Percentiles rank a stretch among this genome's conserved stretches.
Evolutionary conservation across 2,888 invertebrate species (phyloP).

Genomic region (Trachelus tabidus): DNA sequence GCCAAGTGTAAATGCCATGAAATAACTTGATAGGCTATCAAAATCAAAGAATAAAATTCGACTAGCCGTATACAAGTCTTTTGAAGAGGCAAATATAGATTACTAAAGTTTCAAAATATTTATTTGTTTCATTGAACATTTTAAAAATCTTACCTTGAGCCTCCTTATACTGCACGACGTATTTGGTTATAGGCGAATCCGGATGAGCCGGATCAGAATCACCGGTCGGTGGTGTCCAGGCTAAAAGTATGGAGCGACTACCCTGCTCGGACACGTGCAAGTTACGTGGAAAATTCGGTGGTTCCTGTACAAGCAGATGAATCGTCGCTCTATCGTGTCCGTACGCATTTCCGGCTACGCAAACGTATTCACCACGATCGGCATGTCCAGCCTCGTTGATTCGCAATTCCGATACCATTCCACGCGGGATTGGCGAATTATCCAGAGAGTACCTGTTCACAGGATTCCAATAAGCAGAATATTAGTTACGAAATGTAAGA

Average conservation of each 20-base stretch:
- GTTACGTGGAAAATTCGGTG: constrained; percentile 73
- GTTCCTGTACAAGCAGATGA: constrained; percentile 69
- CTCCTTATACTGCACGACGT: constrained; percentile 73
- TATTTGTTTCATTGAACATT: too few relatives aligned
- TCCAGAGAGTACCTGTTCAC: constrained; percentile 52
- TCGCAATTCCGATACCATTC: constrained; percentile 70
- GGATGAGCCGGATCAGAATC: constrained; percentile 65
- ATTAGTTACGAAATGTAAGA: too few relatives aligned
- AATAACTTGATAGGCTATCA: too few relatives aligned
- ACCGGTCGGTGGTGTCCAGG: constrained; percentile 69
- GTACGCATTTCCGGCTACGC: constrained; percentile 73
- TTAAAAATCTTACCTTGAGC: constrained; percentile 64
- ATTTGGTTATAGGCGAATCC: constrained; percentile 69
- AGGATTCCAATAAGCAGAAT: too few relatives aligned
- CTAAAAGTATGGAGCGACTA: constrained; percentile 70
- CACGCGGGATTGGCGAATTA: constrained; percentile 62
- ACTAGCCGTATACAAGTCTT: too few relatives aligned
- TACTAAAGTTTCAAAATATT: too few relatives aligned
- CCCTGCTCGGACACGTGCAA: constrained; percentile 70
- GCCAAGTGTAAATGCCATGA: too few relatives aligned
- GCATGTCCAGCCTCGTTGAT: constrained; percentile 69
- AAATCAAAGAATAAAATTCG: too few relatives aligned
- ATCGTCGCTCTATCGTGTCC: constrained; percentile 71
- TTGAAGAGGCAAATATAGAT: too few relatives aligned
- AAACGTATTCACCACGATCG: constrained; percentile 73